Evolutionary conservation across 2,113 vertebrate genomes (phyloP).

Genomic region (Trogon surrucura): DNA sequence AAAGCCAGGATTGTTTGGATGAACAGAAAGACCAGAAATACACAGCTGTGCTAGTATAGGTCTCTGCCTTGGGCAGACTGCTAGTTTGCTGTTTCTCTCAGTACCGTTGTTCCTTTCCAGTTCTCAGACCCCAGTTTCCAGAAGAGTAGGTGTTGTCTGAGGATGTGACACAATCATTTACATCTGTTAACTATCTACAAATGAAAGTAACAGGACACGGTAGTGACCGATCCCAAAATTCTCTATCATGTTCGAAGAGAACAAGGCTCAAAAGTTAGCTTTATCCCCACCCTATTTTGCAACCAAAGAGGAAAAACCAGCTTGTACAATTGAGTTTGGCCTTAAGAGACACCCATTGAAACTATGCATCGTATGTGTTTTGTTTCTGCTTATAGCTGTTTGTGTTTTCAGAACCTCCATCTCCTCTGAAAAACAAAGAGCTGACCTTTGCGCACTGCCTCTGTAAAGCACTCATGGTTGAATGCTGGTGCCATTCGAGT

Average conservation of each 20-base stretch:
- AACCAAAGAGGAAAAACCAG: neutral
- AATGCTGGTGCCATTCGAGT: slow-evolving; percentile 14
- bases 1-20: neutral
- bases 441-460: neutral
- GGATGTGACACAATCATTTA: neutral
- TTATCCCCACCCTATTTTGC: neutral
- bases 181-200: neutral
- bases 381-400: slow-evolving; percentile 26
- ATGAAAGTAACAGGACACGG: neutral
- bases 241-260: neutral
- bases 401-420: slow-evolving; percentile 49
- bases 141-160: neutral
- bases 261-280: neutral
- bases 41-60: neutral
- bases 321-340: neutral
- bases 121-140: neutral
- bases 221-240: neutral
- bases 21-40: neutral
- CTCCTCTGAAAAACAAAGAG: slow-evolving; percentile 64
- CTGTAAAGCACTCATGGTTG: slow-evolving; percentile 40
- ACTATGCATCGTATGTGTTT: neutral
- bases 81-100: neutral
- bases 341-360: neutral
- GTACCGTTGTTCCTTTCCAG: neutral
- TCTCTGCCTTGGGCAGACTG: neutral